Evolutionary conservation across 2,888 invertebrate genomes (phyloP).

Genomic region (Cephus rjabovi): DNA sequence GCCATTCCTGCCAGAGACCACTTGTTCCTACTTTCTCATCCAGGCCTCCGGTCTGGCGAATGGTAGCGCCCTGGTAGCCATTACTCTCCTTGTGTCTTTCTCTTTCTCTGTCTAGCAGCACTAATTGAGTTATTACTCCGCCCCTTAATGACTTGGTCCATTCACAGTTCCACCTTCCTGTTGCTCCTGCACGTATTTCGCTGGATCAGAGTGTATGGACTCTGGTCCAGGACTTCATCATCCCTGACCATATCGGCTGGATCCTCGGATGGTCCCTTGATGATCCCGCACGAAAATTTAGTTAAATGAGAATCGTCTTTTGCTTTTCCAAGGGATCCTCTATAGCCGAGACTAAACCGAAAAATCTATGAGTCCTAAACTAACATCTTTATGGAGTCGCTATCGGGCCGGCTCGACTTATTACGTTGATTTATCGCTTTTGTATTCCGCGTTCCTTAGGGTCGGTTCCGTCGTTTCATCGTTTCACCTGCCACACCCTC

Average conservation of each 20-base stretch:
- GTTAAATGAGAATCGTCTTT: neutral
- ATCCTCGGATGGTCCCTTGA: too few species aligned
- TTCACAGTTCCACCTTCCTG: neutral
- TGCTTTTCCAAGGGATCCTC: neutral
- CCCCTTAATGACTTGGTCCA: conserved; percentile 42
- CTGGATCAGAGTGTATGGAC: too few species aligned
- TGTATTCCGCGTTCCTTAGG: conserved; percentile 17
- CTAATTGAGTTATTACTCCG: conserved; percentile 45
- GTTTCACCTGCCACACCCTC: conserved; percentile 27
- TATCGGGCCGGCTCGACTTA: conserved; percentile 34
- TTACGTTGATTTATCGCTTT: conserved; percentile 48
- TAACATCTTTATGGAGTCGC: conserved; percentile 46
- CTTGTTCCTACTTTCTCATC: neutral
- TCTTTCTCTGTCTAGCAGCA: conserved; percentile 15
- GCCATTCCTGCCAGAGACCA: neutral
- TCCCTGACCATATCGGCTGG: too few species aligned
- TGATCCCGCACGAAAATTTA: too few species aligned
- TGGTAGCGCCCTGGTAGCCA: conserved; percentile 15
- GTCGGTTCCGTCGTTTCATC: conserved; percentile 8
- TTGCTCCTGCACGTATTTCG: neutral
- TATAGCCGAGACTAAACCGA: conserved; percentile 15
- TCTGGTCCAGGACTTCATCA: too few species aligned
- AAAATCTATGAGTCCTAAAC: conserved; percentile 39
- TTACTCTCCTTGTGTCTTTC: conserved; percentile 3
- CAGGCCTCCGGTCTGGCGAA: neutral